Conservation (phyloP, 1,140 invertebrate species). For the Lycorma delicatula region DNA sequence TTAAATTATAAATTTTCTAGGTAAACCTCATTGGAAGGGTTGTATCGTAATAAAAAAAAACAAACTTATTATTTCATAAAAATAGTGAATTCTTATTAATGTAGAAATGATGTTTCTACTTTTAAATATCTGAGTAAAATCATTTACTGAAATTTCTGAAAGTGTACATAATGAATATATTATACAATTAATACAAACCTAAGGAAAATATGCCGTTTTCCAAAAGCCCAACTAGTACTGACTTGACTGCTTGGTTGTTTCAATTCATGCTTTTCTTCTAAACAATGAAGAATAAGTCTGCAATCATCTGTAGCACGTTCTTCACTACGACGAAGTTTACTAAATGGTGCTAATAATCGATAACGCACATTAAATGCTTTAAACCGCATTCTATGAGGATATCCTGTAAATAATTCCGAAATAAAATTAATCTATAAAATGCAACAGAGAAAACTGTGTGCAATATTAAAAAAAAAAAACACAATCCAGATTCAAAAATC, state of each 20-base stretch:
- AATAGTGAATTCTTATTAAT: neutral
- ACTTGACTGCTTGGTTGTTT: conserved; percentile 30
- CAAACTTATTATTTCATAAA: no score
- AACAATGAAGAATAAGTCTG: conserved; percentile 59
- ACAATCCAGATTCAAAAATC: no score
- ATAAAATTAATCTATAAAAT: no score
- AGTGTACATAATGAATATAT: neutral
- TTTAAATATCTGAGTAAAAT: no score
- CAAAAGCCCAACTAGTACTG: conserved; percentile 77
- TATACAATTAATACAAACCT: conserved; percentile 37
- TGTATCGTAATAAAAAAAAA: no score
- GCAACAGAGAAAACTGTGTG: no score
- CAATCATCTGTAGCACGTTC: conserved; percentile 75
- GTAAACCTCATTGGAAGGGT: no score
- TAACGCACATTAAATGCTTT: conserved; percentile 87
- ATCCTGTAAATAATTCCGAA: conserved; percentile 46
- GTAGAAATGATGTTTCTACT: neutral
- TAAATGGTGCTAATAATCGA: conserved; percentile 68
- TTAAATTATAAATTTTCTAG: no score
- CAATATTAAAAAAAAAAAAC: no score
- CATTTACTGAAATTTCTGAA: neutral
- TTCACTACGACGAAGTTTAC: conserved; percentile 61
- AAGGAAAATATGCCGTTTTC: conserved; percentile 86
- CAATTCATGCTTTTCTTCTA: conserved; percentile 39
- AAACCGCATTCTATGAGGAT: conserved; percentile 90